A percentile compares a stretch with the other conserved stretches of the same genome.
phyloP scores from a whole-genome alignment of 2,888 invertebrate genomes.

The Aphidius colemani region DNA sequence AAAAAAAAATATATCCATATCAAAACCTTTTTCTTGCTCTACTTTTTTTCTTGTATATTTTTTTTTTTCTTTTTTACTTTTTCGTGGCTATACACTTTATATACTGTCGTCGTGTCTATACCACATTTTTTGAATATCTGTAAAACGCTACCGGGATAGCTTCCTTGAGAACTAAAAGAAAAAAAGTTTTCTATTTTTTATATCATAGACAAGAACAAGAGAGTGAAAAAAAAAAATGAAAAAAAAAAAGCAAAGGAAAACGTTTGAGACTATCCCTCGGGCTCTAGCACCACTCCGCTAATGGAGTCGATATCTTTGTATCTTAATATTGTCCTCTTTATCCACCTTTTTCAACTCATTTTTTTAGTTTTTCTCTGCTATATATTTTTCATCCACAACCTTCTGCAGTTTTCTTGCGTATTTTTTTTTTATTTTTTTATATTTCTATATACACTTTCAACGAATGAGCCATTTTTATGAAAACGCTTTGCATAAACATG shows the following conservation, averaged over 20 bases:
- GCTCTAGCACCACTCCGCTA: constrained; percentile 34
- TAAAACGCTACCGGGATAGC: background rate
- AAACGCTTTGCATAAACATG: constrained; percentile 45
- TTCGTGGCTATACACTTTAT: constrained; percentile 13
- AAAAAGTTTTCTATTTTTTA: background rate
- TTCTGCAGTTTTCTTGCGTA: background rate
- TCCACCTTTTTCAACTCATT: constrained; percentile 7
- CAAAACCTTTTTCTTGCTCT: constrained; percentile 2
- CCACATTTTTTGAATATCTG: background rate
- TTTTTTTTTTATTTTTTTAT: background rate
- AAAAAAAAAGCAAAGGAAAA: constrained; percentile 23
- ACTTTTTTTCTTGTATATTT: background rate
- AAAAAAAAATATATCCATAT: background rate
- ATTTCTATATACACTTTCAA: constrained; percentile 4
- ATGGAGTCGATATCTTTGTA: constrained; percentile 42
- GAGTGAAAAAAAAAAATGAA: constrained; percentile 6
- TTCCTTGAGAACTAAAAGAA: constrained; percentile 3
- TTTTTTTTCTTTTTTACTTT: constrained; percentile 3
- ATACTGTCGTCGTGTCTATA: constrained; percentile 5
- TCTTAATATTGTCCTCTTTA: constrained; percentile 38
- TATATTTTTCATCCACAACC: constrained; percentile 8
- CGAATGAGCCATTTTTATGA: constrained; percentile 38
- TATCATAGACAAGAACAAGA: constrained; percentile 9
- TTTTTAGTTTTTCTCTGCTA: background rate
- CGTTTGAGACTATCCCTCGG: constrained; percentile 26